phyloP scores from a whole-genome alignment of 2,888 invertebrate species.

The Sinohyriopsis cumingii region DNA sequence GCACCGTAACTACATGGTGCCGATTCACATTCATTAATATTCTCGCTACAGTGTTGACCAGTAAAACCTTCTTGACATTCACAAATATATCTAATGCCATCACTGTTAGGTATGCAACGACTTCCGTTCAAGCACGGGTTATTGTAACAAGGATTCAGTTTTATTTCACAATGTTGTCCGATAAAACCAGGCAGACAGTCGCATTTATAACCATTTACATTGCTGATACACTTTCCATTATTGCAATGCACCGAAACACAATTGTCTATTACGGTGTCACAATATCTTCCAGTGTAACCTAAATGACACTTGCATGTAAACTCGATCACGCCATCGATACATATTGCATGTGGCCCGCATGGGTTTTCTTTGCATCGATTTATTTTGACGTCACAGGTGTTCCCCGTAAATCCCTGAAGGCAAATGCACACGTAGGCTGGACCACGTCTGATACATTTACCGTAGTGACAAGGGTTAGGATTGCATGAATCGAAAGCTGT shows the following conservation, averaged over 20 bases:
- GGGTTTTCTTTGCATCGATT: background rate
- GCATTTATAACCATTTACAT: background rate
- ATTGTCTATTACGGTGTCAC: background rate
- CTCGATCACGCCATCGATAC: background rate
- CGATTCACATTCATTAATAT: slow-evolving; percentile 1
- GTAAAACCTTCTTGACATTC: background rate
- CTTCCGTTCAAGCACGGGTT: background rate
- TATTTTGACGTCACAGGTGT: background rate
- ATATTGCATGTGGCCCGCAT: background rate
- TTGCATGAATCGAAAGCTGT: too few relatives aligned
- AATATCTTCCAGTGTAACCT: background rate
- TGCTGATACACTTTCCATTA: slow-evolving; percentile 1
- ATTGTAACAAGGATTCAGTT: background rate
- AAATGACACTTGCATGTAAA: slow-evolving; percentile 1
- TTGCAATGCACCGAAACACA: background rate
- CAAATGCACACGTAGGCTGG: too few relatives aligned
- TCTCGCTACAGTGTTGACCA: background rate
- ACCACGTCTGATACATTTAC: too few relatives aligned
- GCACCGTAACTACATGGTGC: background rate
- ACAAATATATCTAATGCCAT: background rate
- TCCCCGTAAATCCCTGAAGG: too few relatives aligned
- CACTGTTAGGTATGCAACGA: too few relatives aligned
- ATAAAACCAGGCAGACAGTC: background rate
- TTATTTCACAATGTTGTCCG: slow-evolving; percentile 1
- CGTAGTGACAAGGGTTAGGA: too few relatives aligned